Evolutionary conservation across 2,797 vertebrate species (phyloP), one percentile per base, ranked within the genome.

Genomic region (Chelon labrosus): DNA sequence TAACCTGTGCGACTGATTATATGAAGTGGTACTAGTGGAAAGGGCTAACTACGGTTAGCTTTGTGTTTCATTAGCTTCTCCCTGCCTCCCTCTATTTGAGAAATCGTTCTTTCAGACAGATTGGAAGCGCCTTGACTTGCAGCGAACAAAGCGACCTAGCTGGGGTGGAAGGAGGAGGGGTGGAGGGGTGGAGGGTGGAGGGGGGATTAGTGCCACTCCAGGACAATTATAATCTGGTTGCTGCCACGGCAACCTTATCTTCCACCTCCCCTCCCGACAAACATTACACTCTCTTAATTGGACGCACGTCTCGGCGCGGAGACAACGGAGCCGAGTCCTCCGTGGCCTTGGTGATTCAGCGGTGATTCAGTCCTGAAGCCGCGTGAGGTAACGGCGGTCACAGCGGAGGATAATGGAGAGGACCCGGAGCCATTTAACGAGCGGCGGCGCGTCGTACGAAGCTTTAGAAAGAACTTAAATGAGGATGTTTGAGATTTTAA

Each of bases 121-220:
- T 75, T 86, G 82, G 73, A 84, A 71, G 84, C 10, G 53, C 71
- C 75, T 85, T 61, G 79, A 88, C 84, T 86, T 73, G 79, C 25
- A 3, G 62, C 39, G 77, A 91, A 84, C 69, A 87, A 82, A 86
- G 79, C 27, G 58, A 77, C 53, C 65, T 52, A 79, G 73, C 65
- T 37, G 46, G 56, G 80, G 37, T 52, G 74, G 74, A 56, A 74
- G 75, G 25, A 20, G 49, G n/a, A 17, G n/a, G n/a, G 17, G 47
- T 20, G 19, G 17, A 20, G 47, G 44, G 19, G 47, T 8, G 47
- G 47, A 7, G 46, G 77, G 41, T 59, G 70, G 25, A 27, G 25
- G 68, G 67, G 62, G 79, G 75, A 89, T 86, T 87, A 87, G 71
- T 71, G 84, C 81, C 87, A 85, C 88, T 90, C 78, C 86, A 85